A percentile compares a stretch with the other conserved stretches of the same genome.
phyloP scores from a whole-genome alignment of 2,797 vertebrate genomes.

The Spheniscus humboldti region DNA sequence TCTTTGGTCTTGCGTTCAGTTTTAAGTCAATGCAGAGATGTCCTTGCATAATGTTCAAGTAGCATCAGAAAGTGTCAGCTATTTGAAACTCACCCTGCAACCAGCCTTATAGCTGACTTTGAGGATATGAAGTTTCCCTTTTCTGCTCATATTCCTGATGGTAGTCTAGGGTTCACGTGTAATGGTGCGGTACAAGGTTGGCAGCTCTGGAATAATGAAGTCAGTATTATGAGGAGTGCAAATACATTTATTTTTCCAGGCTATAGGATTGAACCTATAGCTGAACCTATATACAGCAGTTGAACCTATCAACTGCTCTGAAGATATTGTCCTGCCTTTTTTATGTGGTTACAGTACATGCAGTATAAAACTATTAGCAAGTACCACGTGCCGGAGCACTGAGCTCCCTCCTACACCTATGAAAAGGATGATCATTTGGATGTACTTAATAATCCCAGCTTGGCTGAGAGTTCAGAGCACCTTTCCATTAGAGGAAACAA shows the following conservation, averaged over 20 bases:
- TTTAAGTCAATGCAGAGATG: background rate
- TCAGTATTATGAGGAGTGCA: background rate
- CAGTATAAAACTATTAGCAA: background rate
- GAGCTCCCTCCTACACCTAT: background rate
- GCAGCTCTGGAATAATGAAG: background rate
- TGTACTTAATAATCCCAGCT: background rate
- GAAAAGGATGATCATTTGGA: background rate
- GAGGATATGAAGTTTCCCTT: background rate
- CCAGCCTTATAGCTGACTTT: background rate
- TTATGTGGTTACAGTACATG: background rate
- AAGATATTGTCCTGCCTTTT: background rate
- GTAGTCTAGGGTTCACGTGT: background rate
- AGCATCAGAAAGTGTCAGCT: background rate
- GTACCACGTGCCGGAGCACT: background rate
- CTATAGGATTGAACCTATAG: background rate
- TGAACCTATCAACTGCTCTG: background rate
- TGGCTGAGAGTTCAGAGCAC: background rate
- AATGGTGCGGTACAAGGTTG: accelerated
- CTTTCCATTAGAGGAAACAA: background rate
- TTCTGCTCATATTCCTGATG: background rate
- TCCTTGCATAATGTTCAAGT: background rate
- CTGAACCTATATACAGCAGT: too few relatives aligned
- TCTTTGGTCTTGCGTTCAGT: background rate
- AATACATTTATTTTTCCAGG: background rate
- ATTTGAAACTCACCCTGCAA: background rate